phyloP scores from a whole-genome alignment of 64 coral and sea anemone species.

The Pocillopora verrucosa region DNA sequence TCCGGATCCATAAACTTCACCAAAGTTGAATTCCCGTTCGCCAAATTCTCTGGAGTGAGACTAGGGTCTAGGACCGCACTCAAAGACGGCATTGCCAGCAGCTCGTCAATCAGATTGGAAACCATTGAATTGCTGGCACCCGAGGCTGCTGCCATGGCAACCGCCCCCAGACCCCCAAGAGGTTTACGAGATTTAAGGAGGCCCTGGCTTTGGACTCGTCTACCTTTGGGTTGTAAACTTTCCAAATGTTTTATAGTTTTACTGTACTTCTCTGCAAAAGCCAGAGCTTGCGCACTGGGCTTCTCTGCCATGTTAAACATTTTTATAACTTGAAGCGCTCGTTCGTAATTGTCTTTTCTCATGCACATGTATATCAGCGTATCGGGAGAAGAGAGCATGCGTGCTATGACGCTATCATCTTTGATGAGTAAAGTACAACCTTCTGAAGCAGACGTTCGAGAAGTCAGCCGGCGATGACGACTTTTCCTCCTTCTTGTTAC shows the following conservation, averaged over 20 bases:
- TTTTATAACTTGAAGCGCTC: constrained; percentile 89
- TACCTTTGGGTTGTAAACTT: constrained; percentile 76
- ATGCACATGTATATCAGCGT: constrained; percentile 96
- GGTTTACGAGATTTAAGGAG: constrained; percentile 21
- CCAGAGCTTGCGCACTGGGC: constrained; percentile 69
- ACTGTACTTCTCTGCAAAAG: constrained; percentile 86
- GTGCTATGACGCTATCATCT: constrained; percentile 78
- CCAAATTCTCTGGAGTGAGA: constrained; percentile 38
- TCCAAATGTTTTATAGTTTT: constrained; percentile 51
- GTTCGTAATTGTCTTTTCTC: constrained; percentile 90
- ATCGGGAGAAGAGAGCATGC: constrained; percentile 93
- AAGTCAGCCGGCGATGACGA: constrained; percentile 7
- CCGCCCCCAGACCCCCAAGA: constrained; percentile 64
- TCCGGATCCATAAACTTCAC: constrained; percentile 56
- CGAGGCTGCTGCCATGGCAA: constrained; percentile 97
- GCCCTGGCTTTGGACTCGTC: constrained; percentile 3
- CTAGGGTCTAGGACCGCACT: constrained; percentile 39
- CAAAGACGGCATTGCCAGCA: constrained; percentile 65
- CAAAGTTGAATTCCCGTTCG: constrained; percentile 48
- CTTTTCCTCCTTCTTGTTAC: constrained; percentile 8
- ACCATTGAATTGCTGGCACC: constrained; percentile 56
- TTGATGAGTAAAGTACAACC: constrained; percentile 50
- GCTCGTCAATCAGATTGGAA: constrained; percentile 68
- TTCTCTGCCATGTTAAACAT: constrained; percentile 85
- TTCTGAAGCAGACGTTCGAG: constrained; percentile 27